phyloP scores from a whole-genome alignment of 2,113 vertebrate species.

The Spermophilus dauricus region DNA sequence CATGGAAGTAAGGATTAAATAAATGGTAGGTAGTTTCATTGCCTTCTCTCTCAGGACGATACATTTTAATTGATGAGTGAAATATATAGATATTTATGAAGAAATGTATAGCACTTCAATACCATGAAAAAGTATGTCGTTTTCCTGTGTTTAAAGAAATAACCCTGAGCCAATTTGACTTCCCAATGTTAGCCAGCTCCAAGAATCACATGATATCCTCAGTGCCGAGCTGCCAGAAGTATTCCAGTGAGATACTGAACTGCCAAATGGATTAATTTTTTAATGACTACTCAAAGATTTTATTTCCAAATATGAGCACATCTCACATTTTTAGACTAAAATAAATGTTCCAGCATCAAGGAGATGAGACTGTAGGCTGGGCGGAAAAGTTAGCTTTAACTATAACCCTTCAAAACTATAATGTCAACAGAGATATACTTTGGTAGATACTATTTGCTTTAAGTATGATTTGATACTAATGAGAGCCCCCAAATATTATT shows the following conservation, averaged over 20 bases:
- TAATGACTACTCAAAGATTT: slow-evolving; percentile 62
- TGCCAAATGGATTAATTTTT: slow-evolving; percentile 72
- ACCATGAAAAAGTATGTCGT: slow-evolving; percentile 53
- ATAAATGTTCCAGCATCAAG: slow-evolving; percentile 10
- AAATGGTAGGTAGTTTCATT: neutral
- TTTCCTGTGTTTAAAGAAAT: slow-evolving; percentile 55
- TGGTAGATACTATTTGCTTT: slow-evolving; percentile 14
- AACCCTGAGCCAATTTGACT: slow-evolving; percentile 15
- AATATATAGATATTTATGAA: neutral
- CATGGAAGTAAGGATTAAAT: neutral
- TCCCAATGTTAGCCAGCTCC: neutral
- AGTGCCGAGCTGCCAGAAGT: slow-evolving; percentile 38
- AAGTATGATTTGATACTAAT: slow-evolving; percentile 24
- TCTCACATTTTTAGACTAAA: slow-evolving; percentile 60
- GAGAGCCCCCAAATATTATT: neutral
- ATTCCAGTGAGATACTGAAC: slow-evolving; percentile 14
- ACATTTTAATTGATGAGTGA: neutral
- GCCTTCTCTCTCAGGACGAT: neutral
- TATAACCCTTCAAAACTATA: neutral
- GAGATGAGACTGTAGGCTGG: neutral
- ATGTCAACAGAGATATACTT: neutral
- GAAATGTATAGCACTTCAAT: neutral
- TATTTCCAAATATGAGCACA: slow-evolving; percentile 65
- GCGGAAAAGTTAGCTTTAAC: neutral
- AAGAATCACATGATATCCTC: neutral